phyloP scores from a whole-genome alignment of 2,797 vertebrate species.

The Glossophaga mutica region DNA sequence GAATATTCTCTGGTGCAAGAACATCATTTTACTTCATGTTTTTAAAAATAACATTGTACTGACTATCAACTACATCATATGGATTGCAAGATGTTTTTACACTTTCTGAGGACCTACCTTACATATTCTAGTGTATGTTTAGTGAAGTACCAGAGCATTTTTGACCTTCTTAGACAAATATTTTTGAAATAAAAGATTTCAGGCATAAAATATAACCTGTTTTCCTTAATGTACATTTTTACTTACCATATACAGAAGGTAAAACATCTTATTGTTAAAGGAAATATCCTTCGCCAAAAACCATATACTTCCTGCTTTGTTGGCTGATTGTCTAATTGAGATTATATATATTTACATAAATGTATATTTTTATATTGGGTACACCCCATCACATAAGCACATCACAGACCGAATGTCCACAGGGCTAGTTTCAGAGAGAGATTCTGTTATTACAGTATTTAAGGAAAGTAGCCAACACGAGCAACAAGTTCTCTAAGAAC shows the following conservation, averaged over 20 bases:
- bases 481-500: conserved; percentile 26
- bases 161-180: background rate
- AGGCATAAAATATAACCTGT: background rate
- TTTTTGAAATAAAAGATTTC: conserved; percentile 23
- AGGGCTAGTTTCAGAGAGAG: background rate
- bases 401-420: background rate
- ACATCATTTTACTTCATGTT: background rate
- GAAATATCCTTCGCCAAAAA: background rate
- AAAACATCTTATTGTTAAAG: background rate
- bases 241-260: background rate
- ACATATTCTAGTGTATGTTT: background rate
- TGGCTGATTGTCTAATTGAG: background rate
- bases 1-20: background rate
- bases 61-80: background rate
- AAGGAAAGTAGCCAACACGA: background rate
- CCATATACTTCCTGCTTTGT: background rate
- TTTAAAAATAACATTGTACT: background rate
- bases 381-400: background rate
- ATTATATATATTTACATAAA: background rate
- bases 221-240: background rate
- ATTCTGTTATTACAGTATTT: background rate
- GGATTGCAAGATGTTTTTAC: background rate
- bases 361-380: background rate
- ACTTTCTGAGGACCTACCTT: background rate
- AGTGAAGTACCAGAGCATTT: background rate